phyloP scores from a whole-genome alignment of 2,888 invertebrate genomes.

The Dryomyza anilis region DNA sequence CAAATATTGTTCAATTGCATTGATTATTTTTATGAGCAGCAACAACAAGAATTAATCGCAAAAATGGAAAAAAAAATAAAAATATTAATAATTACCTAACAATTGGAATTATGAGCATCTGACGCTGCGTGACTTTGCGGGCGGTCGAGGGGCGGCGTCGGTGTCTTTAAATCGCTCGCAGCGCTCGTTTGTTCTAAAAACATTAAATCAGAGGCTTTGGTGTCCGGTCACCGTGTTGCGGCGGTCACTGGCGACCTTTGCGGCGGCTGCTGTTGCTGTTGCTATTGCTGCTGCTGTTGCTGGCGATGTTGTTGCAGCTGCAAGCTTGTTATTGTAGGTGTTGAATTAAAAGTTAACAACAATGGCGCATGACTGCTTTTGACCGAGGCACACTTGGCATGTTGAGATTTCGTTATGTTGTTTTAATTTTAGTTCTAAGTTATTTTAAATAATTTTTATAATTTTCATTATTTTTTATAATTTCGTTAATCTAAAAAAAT shows the following conservation, averaged over 20 bases:
- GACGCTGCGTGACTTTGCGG: not conserved
- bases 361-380: too few species aligned
- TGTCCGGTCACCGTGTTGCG: too few species aligned
- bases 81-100: not conserved
- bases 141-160: not conserved
- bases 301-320: not conserved
- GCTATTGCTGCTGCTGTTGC: too few species aligned
- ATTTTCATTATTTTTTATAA: too few species aligned
- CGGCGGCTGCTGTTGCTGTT: too few species aligned
- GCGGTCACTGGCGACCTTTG: too few species aligned
- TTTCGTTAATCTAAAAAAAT: too few species aligned
- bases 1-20: not conserved
- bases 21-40: constrained; percentile 1
- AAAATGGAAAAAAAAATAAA: not conserved
- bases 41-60: not conserved
- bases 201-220: not conserved
- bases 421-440: too few species aligned
- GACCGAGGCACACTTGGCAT: too few species aligned
- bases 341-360: not conserved
- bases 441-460: too few species aligned
- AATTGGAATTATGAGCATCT: too few species aligned
- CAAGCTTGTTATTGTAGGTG: constrained; percentile 16
- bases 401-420: too few species aligned
- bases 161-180: not conserved
- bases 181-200: not conserved